A percentile compares a stretch with the other conserved stretches of the same genome.
Evolutionary conservation across 2,113 vertebrate species (phyloP).

Genomic region (Sinocyclocheilus anshuiensis): DNA sequence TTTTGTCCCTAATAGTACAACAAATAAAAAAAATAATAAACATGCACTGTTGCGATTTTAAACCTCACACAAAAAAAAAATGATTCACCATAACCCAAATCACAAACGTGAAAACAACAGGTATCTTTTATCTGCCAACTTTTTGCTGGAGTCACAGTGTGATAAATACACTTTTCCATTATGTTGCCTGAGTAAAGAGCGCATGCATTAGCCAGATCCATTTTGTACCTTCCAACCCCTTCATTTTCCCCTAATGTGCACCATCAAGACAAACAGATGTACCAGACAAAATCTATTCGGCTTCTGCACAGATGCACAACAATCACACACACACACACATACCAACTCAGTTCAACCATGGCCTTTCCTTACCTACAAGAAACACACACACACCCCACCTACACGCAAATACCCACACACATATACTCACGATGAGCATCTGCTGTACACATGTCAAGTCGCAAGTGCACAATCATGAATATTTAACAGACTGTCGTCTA

Average conservation of each 20-base stretch:
- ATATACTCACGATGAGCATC: conserved; percentile 33
- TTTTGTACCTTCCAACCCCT: conserved; percentile 34
- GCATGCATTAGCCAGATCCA: background rate
- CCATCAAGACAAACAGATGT: conserved; percentile 28
- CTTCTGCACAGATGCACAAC: conserved; percentile 41
- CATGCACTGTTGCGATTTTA: background rate
- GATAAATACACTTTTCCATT: conserved; percentile 27
- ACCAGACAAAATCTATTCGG: conserved; percentile 13
- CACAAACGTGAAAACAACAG: background rate
- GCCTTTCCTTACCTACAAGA: conserved; percentile 3
- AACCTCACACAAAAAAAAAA: background rate
- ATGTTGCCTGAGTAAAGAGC: background rate
- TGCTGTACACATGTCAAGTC: conserved; percentile 52
- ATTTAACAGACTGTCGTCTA: conserved; percentile 74
- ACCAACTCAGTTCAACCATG: conserved; percentile 12
- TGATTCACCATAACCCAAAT: background rate
- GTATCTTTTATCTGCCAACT: background rate
- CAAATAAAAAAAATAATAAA: background rate
- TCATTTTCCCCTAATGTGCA: conserved; percentile 19
- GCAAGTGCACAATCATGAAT: conserved; percentile 70
- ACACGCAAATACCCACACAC: conserved; percentile 45
- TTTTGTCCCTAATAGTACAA: background rate
- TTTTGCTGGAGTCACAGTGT: background rate
- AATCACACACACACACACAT: conserved; percentile 18
- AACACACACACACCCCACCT: conserved; percentile 18